A percentile compares a stretch with the other conserved stretches of the same genome.
phyloP scores from a whole-genome alignment of 2,797 vertebrate species.

The Amazona finschi region DNA sequence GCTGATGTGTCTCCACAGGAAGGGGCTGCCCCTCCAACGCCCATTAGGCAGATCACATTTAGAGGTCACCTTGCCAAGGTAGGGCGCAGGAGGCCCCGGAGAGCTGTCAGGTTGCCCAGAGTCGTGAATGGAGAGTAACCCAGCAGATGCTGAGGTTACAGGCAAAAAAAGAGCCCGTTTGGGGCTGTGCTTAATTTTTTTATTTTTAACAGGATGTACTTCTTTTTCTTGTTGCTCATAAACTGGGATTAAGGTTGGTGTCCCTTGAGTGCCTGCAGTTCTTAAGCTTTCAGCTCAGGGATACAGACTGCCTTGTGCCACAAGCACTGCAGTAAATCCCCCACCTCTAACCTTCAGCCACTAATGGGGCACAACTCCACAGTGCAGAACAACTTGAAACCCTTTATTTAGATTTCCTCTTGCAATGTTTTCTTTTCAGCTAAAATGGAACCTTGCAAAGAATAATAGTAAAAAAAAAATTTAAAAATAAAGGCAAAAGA shows the following conservation, averaged over 20 bases:
- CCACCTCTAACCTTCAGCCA: conserved; percentile 2
- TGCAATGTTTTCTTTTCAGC: conserved; percentile 8
- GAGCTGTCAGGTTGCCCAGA: neutral
- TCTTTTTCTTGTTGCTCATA: conserved; percentile 30
- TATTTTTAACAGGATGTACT: conserved; percentile 7
- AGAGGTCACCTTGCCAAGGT: neutral
- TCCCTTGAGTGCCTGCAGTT: neutral
- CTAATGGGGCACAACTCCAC: conserved; percentile 12
- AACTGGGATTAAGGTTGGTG: neutral
- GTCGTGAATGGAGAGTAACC: neutral
- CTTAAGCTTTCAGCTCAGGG: conserved; percentile 5
- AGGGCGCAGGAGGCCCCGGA: neutral
- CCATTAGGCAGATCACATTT: neutral
- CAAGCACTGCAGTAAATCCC: conserved; percentile 24
- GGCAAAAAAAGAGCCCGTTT: neutral
- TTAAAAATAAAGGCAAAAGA: conserved; percentile 2
- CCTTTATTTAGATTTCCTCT: conserved; percentile 39
- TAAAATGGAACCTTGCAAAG: neutral
- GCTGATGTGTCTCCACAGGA: neutral
- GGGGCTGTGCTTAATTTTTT: neutral
- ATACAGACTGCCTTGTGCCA: conserved; percentile 34
- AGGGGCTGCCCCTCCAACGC: rapidly evolving
- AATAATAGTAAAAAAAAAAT: neutral
- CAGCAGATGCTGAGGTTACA: neutral
- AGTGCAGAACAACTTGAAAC: conserved; percentile 8